Base-by-base conservation (phyloP, 2,113 vertebrate genomes). In the Sinocyclocheilus grahami region DNA sequence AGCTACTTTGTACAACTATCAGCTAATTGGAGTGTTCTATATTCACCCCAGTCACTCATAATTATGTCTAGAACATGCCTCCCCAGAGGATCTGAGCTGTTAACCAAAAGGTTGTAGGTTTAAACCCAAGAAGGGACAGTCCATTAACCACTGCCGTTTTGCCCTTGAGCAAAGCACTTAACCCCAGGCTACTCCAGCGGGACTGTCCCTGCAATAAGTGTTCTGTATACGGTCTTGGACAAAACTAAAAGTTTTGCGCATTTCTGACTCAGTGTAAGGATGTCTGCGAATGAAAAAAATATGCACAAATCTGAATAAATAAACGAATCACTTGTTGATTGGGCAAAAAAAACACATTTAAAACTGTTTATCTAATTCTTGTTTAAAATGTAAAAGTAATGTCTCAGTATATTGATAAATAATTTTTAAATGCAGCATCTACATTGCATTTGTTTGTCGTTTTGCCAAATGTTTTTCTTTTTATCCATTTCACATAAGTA, bases 81-180 rank as follows among this genome's bases (percentile, higher is more conserved):
- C 18, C 27, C 51, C 24, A 72, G 65, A 72, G 16, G 39, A 69
- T 51, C 46, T 71, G 81, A 51, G 63, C 46, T 71, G 42, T 55
- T 55, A 53, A 71, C 81, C 27, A 53, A 53, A 83, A 83, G 46
- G 24, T 83, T 53, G 42, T 7, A 14, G 11, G 62, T 83, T 71
- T 71, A 71, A 83, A 53, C 24, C 9, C 63, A 67, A 71, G 18
- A 83, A 83, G 81, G 11, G 46, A n/a, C 27, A 30, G 18, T 71
- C 42, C 27, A 53, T 71, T 83, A 71, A 37, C 63, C 18, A 37
- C 46, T 71, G 20, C 65, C 46, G 22, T 16, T 53, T 11, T 83
- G 20, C 81, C 81, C 81, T 55, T 53, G 24, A 71, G 63, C 81
- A 51, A 71, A 20, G 14, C 62, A 69, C 63, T 67, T 67, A 55